Percentiles rank a stretch among this genome's conserved stretches.
Evolutionary conservation across 2,888 invertebrate species (phyloP).

Genomic region (Blastobasis lacticolella): DNA sequence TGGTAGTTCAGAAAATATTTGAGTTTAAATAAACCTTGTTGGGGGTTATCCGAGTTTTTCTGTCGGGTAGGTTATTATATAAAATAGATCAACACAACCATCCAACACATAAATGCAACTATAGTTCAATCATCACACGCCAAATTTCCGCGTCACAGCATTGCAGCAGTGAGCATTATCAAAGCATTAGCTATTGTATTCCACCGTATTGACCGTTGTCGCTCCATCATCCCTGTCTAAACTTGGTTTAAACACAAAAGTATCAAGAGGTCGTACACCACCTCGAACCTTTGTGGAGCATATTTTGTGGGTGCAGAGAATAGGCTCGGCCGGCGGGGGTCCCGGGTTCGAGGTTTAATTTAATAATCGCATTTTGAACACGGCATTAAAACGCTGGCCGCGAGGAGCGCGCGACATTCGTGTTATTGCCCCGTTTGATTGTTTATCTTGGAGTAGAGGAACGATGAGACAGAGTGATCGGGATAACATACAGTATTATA

Average conservation of each 20-base stretch:
- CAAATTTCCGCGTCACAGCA: too few species aligned
- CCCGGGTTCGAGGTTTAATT: conserved; percentile 44
- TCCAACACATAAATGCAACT: too few species aligned
- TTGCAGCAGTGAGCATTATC: too few species aligned
- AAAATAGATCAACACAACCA: too few species aligned
- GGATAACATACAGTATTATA: too few species aligned
- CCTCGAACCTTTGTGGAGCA: conserved; percentile 28
- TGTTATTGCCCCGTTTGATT: conserved; percentile 18
- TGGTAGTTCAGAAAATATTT: too few species aligned
- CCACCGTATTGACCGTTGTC: neutral
- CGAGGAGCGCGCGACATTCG: conserved; percentile 10
- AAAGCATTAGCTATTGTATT: neutral
- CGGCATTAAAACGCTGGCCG: conserved; percentile 6
- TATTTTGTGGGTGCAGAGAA: conserved; percentile 42
- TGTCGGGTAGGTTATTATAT: too few species aligned
- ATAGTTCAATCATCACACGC: too few species aligned
- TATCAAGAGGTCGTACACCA: conserved; percentile 33
- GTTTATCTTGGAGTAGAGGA: conserved; percentile 14
- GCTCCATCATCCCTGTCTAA: conserved; percentile 41
- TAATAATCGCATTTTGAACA: conserved; percentile 51
- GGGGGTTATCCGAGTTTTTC: too few species aligned
- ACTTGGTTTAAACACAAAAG: conserved; percentile 37
- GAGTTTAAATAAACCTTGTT: too few species aligned
- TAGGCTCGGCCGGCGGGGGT: conserved; percentile 39
- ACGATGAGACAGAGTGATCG: too few species aligned